A percentile compares a stretch with the other conserved stretches of the same genome.
These are phyloP conservation scores for Decapterus maruadsi DNA, from an alignment of 2,797 vertebrate species.

Conservation along the genomic window DNA sequence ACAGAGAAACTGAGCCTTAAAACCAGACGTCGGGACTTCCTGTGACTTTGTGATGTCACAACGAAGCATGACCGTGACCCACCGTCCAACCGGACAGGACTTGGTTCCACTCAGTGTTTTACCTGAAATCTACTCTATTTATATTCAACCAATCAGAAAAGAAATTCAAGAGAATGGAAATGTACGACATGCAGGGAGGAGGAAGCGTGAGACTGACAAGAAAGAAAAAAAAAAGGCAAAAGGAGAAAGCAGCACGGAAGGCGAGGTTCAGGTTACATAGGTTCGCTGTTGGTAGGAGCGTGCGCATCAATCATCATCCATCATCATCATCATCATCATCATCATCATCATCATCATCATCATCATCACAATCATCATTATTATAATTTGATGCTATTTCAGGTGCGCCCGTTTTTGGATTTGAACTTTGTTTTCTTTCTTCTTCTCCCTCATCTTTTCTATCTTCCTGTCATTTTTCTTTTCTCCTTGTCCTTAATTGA, in stretches of 20 bases:
- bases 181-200: background rate
- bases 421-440: background rate
- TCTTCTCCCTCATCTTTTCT: background rate
- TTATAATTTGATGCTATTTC: constrained; percentile 21
- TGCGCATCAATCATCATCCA: background rate
- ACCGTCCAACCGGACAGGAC: too few species aligned
- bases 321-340: constrained; percentile 16
- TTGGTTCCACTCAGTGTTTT: too few species aligned
- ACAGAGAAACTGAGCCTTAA: too few species aligned
- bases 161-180: background rate
- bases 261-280: too few species aligned
- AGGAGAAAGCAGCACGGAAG: background rate
- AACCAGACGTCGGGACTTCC: too few species aligned
- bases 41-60: too few species aligned
- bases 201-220: background rate
- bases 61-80: too few species aligned
- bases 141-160: too few species aligned
- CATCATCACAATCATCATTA: constrained; percentile 26
- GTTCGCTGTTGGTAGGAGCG: background rate
- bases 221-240: background rate
- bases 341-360: constrained; percentile 14
- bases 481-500: background rate
- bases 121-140: too few species aligned
- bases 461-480: background rate
- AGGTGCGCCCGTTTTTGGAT: background rate